Evolutionary conservation across 64 coral and sea anemone species (phyloP).

Genomic region (Porites australiensis): DNA sequence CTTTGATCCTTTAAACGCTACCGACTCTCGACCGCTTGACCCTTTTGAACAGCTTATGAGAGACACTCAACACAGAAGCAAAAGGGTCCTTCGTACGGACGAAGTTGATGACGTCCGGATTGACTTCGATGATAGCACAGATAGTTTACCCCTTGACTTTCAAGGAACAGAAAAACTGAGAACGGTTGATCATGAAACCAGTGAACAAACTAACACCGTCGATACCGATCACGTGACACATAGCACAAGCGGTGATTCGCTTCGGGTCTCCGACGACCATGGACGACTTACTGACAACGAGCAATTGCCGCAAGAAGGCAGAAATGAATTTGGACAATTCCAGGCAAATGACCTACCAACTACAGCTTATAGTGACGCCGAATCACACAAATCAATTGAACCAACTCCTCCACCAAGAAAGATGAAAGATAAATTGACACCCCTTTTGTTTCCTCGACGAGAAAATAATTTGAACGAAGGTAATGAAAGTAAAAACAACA

Average conservation of each 20-base stretch:
- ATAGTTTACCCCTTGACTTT: not conserved
- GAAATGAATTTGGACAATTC: too few relatives aligned
- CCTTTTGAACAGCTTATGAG: slow-evolving; percentile 26
- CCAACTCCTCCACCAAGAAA: not conserved
- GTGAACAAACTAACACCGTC: not conserved
- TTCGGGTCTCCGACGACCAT: not conserved
- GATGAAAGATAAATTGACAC: slow-evolving; percentile 25
- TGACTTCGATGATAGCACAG: not conserved
- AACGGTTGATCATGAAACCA: not conserved
- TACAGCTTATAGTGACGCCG: not conserved
- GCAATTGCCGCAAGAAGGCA: too few relatives aligned
- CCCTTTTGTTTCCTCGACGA: not conserved
- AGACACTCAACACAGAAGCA: not conserved
- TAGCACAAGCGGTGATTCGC: too few relatives aligned
- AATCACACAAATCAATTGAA: not conserved
- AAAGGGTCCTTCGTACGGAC: not conserved
- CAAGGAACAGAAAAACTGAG: not conserved
- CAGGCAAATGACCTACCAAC: not conserved
- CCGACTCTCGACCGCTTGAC: not conserved
- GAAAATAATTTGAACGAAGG: not conserved
- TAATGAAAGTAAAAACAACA: not conserved
- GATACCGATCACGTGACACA: not conserved
- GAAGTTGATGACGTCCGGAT: not conserved
- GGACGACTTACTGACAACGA: too few relatives aligned
- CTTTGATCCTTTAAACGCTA: slow-evolving; percentile 13